A percentile compares a stretch with the other conserved stretches of the same genome.
Conservation (phyloP, 1,140 invertebrate genomes). For the Zaprionus taronus region DNA sequence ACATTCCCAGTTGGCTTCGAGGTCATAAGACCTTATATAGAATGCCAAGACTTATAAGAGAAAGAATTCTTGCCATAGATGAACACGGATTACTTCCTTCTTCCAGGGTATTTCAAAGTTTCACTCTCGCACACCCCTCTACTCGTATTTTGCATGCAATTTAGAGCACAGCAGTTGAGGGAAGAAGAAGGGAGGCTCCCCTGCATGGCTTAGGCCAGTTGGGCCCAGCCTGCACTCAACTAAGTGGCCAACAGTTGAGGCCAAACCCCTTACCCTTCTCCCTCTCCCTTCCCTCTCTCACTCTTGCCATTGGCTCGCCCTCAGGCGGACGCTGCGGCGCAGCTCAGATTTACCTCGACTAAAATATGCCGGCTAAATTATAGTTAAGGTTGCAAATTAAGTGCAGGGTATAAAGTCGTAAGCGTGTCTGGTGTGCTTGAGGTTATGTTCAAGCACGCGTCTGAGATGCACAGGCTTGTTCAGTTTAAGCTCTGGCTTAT, state of each 20-base stretch:
- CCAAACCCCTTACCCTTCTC: not conserved
- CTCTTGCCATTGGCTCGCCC: not conserved
- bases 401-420: conserved; percentile 22
- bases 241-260: conserved; percentile 32
- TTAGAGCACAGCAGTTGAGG: conserved; percentile 22
- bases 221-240: conserved; percentile 5
- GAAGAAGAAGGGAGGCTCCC: too few species aligned
- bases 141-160: conserved; percentile 31
- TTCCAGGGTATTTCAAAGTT: not conserved
- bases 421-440: conserved; percentile 24
- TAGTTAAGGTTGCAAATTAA: conserved; percentile 33
- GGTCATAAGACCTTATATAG: too few species aligned
- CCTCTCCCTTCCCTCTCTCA: not conserved
- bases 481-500: conserved; percentile 6
- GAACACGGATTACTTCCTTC: not conserved
- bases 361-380: conserved; percentile 31
- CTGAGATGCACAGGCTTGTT: conserved; percentile 2
- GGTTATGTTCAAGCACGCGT: conserved; percentile 20
- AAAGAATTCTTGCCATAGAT: too few species aligned
- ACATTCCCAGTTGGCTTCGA: too few species aligned
- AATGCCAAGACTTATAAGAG: too few species aligned
- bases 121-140: not conserved
- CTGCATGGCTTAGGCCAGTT: not conserved
- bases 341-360: conserved; percentile 8
- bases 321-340: conserved; percentile 8